A percentile compares a stretch with the other conserved stretches of the same genome.
These are phyloP conservation scores for Strix aluco DNA, from an alignment of 2,113 vertebrate genomes.

Conservation along the genomic window DNA sequence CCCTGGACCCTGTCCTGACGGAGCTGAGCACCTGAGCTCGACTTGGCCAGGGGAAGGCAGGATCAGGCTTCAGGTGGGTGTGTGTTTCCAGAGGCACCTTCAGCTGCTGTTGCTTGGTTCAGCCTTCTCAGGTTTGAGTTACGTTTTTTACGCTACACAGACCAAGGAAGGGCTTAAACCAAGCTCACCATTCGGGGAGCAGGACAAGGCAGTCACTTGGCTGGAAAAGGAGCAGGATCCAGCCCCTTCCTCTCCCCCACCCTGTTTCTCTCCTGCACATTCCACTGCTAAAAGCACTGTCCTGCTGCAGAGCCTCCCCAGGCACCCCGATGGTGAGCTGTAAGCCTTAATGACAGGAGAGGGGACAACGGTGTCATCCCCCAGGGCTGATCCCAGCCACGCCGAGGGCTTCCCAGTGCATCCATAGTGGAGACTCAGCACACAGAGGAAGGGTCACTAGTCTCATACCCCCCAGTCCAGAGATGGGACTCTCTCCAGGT, in stretches of 20 bases:
- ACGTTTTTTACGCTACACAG: rapidly evolving
- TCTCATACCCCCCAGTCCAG: neutral
- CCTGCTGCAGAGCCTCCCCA: neutral
- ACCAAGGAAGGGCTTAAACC: neutral
- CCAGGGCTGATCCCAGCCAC: neutral
- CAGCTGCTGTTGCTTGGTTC: neutral
- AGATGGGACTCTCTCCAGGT: neutral
- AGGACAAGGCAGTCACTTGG: neutral
- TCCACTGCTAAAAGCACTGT: neutral
- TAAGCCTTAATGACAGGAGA: neutral
- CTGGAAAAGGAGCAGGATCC: neutral
- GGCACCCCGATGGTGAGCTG: rapidly evolving
- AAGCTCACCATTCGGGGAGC: neutral
- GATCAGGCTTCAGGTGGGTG: neutral
- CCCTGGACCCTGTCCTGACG: neutral
- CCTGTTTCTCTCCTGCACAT: neutral
- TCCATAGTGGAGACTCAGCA: neutral
- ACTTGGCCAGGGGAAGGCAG: neutral
- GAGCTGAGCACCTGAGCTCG: neutral
- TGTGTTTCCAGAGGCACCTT: neutral
- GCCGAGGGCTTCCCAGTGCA: rapidly evolving
- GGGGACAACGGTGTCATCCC: rapidly evolving
- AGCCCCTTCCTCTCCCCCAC: neutral
- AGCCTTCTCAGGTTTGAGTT: neutral
- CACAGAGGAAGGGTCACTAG: neutral